These are phyloP conservation scores for Bothrops alternatus DNA, from an alignment of 2,797 vertebrate species.

Conservation along the genomic window DNA sequence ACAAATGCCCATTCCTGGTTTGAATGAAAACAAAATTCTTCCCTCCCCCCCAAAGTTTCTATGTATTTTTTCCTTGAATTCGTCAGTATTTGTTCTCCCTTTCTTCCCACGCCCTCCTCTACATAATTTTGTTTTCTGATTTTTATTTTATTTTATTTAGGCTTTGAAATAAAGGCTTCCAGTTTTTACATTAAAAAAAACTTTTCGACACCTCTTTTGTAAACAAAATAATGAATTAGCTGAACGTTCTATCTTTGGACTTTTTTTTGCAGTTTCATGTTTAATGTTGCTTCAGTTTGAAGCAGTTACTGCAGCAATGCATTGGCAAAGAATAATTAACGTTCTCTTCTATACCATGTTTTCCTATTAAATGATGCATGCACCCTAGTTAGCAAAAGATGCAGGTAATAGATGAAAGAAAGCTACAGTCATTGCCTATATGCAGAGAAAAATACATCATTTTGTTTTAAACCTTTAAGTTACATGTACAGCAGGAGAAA, in stretches of 20 bases:
- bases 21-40: constrained; percentile 56
- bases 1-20: constrained; percentile 50
- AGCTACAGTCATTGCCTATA: background rate
- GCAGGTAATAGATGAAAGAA: background rate
- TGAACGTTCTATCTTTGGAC: background rate
- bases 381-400: background rate
- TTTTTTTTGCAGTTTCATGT: background rate
- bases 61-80: constrained; percentile 60
- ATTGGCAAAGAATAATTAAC: background rate
- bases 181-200: constrained; percentile 38
- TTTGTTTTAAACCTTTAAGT: background rate
- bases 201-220: background rate
- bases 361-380: background rate
- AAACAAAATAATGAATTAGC: background rate
- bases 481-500: background rate
- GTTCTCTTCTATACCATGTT: background rate
- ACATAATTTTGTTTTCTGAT: constrained; percentile 68
- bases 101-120: constrained; percentile 31
- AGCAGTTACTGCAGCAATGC: background rate
- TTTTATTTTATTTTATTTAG: constrained; percentile 51
- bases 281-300: background rate
- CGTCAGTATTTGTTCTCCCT: constrained; percentile 48
- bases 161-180: constrained; percentile 66
- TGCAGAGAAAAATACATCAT: background rate
- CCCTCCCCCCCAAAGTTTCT: background rate